These are phyloP conservation scores for Gallinago undulata DNA, from an alignment of 2,113 vertebrate genomes.

Conservation along the genomic window DNA sequence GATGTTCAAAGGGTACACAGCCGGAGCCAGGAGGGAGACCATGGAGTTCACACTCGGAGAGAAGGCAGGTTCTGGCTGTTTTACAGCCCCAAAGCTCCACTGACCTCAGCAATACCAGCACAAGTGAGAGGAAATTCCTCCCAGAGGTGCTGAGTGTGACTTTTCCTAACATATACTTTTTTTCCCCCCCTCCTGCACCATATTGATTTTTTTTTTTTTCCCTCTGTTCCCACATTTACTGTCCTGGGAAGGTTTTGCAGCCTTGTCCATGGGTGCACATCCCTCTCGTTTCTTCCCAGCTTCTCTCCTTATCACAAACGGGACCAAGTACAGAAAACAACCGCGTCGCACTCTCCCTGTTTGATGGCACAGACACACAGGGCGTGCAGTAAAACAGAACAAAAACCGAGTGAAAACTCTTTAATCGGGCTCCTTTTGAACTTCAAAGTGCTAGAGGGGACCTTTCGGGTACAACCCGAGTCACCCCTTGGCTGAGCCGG, in stretches of 20 bases:
- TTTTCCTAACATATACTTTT: not conserved
- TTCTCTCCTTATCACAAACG: not conserved
- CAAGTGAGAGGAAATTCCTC: conserved; percentile 6
- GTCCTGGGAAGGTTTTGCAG: not conserved
- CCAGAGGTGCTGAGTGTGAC: not conserved
- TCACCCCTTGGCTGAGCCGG: not conserved
- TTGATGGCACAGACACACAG: not conserved
- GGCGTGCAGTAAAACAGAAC: not conserved
- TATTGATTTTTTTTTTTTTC: not conserved
- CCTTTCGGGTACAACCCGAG: not conserved
- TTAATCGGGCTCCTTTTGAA: not conserved
- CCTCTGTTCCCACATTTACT: not conserved
- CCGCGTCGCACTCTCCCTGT: not conserved
- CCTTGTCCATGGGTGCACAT: not conserved
- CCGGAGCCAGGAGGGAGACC: not conserved
- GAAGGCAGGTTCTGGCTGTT: not conserved
- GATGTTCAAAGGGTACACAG: not conserved
- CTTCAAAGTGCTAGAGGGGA: not conserved
- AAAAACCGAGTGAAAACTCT: not conserved
- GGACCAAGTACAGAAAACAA: not conserved
- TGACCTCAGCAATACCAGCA: not conserved
- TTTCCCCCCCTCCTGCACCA: not conserved
- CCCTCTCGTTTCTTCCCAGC: not conserved
- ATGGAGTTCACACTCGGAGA: not conserved
- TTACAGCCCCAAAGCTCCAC: not conserved